Percentiles rank a stretch among this genome's conserved stretches.
Conservation (phyloP, 1,140 invertebrate genomes). For the Trigoniulus corallinus region DNA sequence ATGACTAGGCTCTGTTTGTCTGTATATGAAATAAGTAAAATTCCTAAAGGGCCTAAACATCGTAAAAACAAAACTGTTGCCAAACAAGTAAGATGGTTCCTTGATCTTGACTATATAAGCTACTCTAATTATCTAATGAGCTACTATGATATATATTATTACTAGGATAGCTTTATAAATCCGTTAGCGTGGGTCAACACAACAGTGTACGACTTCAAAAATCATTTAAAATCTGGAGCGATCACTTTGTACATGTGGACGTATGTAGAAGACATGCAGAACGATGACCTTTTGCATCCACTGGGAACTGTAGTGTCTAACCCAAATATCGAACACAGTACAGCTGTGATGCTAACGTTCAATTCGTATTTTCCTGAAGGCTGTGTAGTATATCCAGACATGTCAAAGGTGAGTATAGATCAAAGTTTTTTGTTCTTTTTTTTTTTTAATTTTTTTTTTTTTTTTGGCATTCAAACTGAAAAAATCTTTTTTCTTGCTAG, state of each 20-base stretch:
- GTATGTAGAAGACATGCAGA: slow-evolving; percentile 59
- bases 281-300: slow-evolving; percentile 71
- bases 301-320: slow-evolving; percentile 71
- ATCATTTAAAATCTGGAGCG: slow-evolving; percentile 62
- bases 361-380: slow-evolving; percentile 47
- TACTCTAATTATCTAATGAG: slow-evolving; percentile 6
- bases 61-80: slow-evolving; percentile 30
- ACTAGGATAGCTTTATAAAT: slow-evolving; percentile 49
- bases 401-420: slow-evolving; percentile 42
- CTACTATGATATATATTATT: not conserved
- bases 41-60: slow-evolving; percentile 43
- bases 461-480: too few species aligned
- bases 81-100: slow-evolving; percentile 26
- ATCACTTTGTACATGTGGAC: slow-evolving; percentile 82
- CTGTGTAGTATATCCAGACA: slow-evolving; percentile 49
- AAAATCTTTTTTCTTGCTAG: too few species aligned
- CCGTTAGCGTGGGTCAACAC: slow-evolving; percentile 87
- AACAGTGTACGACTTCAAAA: slow-evolving; percentile 84
- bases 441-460: too few species aligned
- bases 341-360: slow-evolving; percentile 65
- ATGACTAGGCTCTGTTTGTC: slow-evolving; percentile 78
- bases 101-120: not conserved
- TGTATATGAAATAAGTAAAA: slow-evolving; percentile 66
- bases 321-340: slow-evolving; percentile 58
- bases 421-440: too few species aligned